Evolutionary conservation across 2,113 vertebrate genomes (phyloP).

Genomic region (Poeciliopsis turrubarensis): DNA sequence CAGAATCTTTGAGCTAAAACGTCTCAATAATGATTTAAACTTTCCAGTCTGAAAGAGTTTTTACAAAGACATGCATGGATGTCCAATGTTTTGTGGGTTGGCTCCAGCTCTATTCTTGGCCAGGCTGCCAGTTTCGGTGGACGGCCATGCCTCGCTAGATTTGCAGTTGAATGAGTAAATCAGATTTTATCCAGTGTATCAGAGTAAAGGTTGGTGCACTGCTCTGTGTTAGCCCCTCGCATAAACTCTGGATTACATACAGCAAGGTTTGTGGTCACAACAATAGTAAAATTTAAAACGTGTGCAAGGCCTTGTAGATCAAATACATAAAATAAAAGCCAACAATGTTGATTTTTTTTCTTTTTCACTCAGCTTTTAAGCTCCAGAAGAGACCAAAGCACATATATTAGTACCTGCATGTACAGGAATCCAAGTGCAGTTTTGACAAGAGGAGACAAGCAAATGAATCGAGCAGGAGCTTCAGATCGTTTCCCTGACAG

Average conservation of each 20-base stretch:
- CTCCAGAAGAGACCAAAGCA: not conserved
- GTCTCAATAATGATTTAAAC: too few relatives aligned
- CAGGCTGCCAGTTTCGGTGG: not conserved
- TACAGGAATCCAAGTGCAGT: slow-evolving; percentile 37
- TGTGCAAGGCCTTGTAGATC: too few relatives aligned
- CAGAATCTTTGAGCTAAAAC: too few relatives aligned
- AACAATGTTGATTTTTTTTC: not conserved
- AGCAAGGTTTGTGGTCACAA: not conserved
- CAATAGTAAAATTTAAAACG: not conserved
- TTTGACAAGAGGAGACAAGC: slow-evolving; percentile 45
- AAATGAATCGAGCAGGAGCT: slow-evolving; percentile 41
- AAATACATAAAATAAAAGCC: not conserved
- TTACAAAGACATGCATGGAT: not conserved
- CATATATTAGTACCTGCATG: slow-evolving; percentile 31
- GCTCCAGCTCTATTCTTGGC: not conserved
- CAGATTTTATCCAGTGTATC: not conserved
- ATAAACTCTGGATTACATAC: not conserved
- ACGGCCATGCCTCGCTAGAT: not conserved
- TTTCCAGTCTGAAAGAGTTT: not conserved
- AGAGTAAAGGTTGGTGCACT: not conserved
- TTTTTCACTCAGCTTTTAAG: not conserved
- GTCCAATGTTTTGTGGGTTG: not conserved
- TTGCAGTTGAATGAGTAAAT: not conserved
- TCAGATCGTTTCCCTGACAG: slow-evolving; percentile 47
- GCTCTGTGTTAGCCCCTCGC: not conserved